A percentile compares a stretch with the other conserved stretches of the same genome.
phyloP scores from a whole-genome alignment of 2,797 vertebrate species.

The Bradypodion ventrale region DNA sequence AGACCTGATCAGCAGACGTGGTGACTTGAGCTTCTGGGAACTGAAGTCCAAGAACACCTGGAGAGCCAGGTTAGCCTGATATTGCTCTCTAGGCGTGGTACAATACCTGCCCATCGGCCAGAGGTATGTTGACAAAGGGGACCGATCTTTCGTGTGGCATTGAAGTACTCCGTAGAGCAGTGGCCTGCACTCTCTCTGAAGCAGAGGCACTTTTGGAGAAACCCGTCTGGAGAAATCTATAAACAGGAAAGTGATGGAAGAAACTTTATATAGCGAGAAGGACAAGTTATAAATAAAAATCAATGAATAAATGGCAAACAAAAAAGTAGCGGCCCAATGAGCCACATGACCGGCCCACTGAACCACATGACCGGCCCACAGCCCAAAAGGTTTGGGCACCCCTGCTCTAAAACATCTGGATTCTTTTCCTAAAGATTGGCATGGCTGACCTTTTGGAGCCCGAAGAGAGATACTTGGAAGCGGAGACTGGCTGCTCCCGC shows the following conservation, averaged over 20 bases:
- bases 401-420: no score
- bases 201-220: conserved; percentile 39
- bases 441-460: conserved; percentile 38
- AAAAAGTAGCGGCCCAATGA: no score
- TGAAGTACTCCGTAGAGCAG: conserved; percentile 53
- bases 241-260: neutral
- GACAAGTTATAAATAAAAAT: no score
- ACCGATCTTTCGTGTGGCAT: conserved; percentile 51
- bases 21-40: no score
- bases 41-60: no score
- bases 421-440: neutral
- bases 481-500: conserved; percentile 24
- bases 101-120: conserved; percentile 81
- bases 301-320: no score
- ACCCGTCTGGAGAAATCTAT: conserved; percentile 26
- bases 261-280: no score
- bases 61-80: no score
- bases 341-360: no score
- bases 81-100: neutral
- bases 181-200: conserved; percentile 32
- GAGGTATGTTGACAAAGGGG: conserved; percentile 79
- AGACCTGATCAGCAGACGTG: no score
- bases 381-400: no score
- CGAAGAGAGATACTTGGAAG: conserved; percentile 37
- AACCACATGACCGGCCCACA: no score